Conservation (phyloP, 2,888 invertebrate genomes). For the Drosophila borborema region DNA sequence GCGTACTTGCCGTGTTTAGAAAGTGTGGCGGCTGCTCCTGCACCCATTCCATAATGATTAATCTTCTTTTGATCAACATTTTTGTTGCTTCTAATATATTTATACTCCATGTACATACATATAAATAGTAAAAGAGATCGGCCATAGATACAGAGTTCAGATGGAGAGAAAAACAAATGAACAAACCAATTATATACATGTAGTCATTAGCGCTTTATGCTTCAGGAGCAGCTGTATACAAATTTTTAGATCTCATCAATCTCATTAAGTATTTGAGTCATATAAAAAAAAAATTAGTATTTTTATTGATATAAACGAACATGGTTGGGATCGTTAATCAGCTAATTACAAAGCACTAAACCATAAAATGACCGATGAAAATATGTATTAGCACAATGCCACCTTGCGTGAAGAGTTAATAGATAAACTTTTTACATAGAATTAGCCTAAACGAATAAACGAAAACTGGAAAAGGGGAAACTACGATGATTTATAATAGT, state of each 20-base stretch:
- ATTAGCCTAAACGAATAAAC: too few species aligned
- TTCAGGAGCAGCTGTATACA: neutral
- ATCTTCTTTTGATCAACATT: neutral
- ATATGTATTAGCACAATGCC: neutral
- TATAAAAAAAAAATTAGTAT: neutral
- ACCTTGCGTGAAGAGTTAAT: neutral
- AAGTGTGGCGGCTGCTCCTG: slow-evolving; percentile 61
- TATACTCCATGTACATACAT: neutral
- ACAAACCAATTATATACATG: neutral
- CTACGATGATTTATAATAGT: too few species aligned
- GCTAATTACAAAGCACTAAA: neutral
- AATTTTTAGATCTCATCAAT: neutral
- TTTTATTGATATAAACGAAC: neutral
- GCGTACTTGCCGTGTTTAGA: slow-evolving; percentile 57
- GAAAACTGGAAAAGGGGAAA: too few species aligned
- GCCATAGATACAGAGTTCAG: neutral
- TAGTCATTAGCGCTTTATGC: slow-evolving; percentile 1
- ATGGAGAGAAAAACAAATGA: neutral
- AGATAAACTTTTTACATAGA: neutral
- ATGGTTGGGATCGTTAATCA: neutral
- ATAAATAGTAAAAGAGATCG: neutral
- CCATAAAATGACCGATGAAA: neutral
- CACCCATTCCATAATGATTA: slow-evolving; percentile 41
- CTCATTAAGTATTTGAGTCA: neutral
- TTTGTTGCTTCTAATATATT: neutral